These are phyloP conservation scores for Ormyrus nitidulus DNA, from an alignment of 2,888 invertebrate species.

Conservation along the genomic window DNA sequence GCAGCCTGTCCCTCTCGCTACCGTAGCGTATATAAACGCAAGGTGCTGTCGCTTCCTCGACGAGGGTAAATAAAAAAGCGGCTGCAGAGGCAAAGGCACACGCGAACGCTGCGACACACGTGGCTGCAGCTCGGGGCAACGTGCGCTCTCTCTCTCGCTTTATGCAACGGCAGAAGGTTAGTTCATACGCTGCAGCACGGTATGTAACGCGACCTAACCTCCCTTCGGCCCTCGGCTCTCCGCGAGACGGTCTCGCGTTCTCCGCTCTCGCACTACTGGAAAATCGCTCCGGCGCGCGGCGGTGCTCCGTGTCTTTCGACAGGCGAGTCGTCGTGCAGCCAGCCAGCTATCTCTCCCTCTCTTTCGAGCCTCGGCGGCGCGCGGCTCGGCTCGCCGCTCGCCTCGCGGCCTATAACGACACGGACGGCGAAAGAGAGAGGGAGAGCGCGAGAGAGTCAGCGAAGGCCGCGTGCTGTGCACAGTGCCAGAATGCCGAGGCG, in stretches of 20 bases:
- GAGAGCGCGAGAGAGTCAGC: not conserved
- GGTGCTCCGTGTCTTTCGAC: too few species aligned
- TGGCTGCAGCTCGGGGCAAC: conserved; percentile 10
- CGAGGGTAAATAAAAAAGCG: conserved; percentile 8
- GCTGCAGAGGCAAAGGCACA: not conserved
- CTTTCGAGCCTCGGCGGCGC: too few species aligned
- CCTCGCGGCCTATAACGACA: too few species aligned
- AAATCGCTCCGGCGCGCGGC: not conserved
- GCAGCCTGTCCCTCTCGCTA: not conserved
- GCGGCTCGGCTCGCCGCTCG: too few species aligned
- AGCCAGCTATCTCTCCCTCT: too few species aligned
- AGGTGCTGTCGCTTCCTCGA: not conserved
- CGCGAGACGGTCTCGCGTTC: too few species aligned
- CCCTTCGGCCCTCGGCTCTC: not conserved
- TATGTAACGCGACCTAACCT: conserved; percentile 10
- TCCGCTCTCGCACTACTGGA: not conserved
- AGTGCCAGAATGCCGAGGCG: not conserved
- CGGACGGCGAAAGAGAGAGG: not conserved
- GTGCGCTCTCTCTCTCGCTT: not conserved
- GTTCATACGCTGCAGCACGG: not conserved
- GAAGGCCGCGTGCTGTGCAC: conserved; percentile 22
- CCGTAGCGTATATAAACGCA: not conserved
- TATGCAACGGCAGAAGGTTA: conserved; percentile 10
- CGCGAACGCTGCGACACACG: conserved; percentile 1
- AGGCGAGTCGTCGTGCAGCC: too few species aligned